Base-by-base conservation (phyloP, 2,888 invertebrate genomes). In the Mycalesis mineus region DNA sequence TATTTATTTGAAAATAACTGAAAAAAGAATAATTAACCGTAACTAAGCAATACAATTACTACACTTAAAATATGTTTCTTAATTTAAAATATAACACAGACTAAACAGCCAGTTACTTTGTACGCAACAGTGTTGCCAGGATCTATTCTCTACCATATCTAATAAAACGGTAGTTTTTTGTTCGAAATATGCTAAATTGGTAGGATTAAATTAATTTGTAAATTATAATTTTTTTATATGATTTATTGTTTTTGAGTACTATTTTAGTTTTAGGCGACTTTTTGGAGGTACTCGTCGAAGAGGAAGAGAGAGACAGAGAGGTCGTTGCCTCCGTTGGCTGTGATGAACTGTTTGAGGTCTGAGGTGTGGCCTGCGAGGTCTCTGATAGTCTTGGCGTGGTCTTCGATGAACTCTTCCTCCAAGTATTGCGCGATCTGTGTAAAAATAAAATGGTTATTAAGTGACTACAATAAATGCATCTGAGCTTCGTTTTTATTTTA, bases 331-430 rank as follows among this genome's bases (percentile, higher is more conserved):
- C 78, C 79, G 62, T 86, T 83, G 59, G 86, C 81, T 45, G 84
- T 81, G 63, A 95, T 86, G 73, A 96, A 86, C 55, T 90, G 90
- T 76, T 92, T 92, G 71, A 96, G 89, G 81, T 96, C 96, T 13
- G 91, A 90, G 57, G 93, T 91, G 82, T 95, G 92, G 2, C 96
- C 96, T 17, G 96, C 92, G 31, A 96, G 79, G 41, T 91, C 86
- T 42, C 96, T 91, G 67, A 96, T 91, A 9, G 81, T 88, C 48
- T 93, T 91, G 0, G 94, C 86, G 52, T 96, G 95, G 60, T 92
- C 82, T 70, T 92, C 92, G 55, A 95, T 89, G 84, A 95, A 95
- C 67, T 94, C 91, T 66, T 95, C 94, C 68, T 96, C 95, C 1
- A 96, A 75, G 73, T 92, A 95, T 65, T 94, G 94, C 13, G 94